Evolutionary conservation across 2,113 vertebrate species (phyloP), one percentile per base, ranked within the genome.

Genomic region (Polyodon spathula): DNA sequence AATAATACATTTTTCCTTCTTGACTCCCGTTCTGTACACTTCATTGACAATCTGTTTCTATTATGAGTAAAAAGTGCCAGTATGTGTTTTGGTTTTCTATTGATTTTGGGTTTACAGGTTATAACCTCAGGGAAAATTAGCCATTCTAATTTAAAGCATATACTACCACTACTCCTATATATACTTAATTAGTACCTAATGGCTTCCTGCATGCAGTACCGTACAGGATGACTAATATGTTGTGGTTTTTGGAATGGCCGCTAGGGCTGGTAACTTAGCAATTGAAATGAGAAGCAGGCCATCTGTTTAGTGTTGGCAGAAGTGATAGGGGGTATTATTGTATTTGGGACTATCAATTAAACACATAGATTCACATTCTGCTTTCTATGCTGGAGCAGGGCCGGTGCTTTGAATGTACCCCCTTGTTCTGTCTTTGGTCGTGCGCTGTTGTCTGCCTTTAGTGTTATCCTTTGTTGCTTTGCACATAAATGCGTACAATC

Each of bases 241-340:
- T 56, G 65, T 38, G 48, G 62, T 60, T 60, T 63, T 74, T 63
- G 68, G 72, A 71, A 65, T 55, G 27, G 67, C 67, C 69, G 72
- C 72, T 69, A 71, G 63, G 63, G 69, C 66, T 66, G 69, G 66
- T 71, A 74, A 60, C 63, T 50, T 58, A 51, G 65, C 61, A 39
- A 59, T 74, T 65, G 63, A 68, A 74, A 71, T 69, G 58, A 74
- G 64, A 74, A 69, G 69, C 67, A 59, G 57, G 69, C 72, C 72
- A 74, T 74, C 69, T 74, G 72, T 64, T 64, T 70, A 48, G 62
- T 58, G 58, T 52, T 69, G 72, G 72, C 69, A 71, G 67, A 58
- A 69, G 58, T 61, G 67, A 74, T 66, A 43, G 67, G 63, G 69
- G 69, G 27, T 27, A 27, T 27, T 74, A 63, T 71, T 74, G 62